Percentiles rank a stretch among this genome's conserved stretches.
phyloP scores from a whole-genome alignment of 2,113 vertebrate genomes.

The Zosterops pallidus region DNA sequence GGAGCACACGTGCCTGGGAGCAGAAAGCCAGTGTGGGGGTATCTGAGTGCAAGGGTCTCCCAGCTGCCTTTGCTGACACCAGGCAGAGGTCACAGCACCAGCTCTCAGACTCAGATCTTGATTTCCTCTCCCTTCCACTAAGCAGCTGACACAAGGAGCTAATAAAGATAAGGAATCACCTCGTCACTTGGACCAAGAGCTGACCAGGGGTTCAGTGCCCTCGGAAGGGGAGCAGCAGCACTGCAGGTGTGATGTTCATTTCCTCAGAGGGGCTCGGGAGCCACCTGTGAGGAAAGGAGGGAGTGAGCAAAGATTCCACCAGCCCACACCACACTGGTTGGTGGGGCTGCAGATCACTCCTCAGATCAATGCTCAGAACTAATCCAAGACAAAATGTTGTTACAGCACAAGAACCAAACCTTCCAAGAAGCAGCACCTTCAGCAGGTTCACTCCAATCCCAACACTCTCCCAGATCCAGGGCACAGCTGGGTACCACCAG shows the following conservation, averaged over 20 bases:
- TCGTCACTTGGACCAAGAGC: not conserved
- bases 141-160: not conserved
- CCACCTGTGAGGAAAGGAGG: not conserved
- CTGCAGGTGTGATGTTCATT: not conserved
- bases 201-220: not conserved
- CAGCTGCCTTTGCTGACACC: not conserved
- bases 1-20: not conserved
- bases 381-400: not conserved
- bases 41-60: not conserved
- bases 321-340: accelerated
- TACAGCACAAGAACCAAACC: not conserved
- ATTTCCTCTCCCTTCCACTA: not conserved
- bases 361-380: not conserved
- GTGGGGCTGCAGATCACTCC: not conserved
- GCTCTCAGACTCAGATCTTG: not conserved
- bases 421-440: not conserved
- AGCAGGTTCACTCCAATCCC: not conserved
- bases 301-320: not conserved
- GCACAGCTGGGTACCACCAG: not conserved
- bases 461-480: not conserved
- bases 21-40: not conserved
- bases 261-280: not conserved
- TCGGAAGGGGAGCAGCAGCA: not conserved
- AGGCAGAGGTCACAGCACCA: not conserved
- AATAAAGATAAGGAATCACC: not conserved